Conservation (phyloP, 2,797 vertebrate genomes). For the Sebastes miniatus region DNA sequence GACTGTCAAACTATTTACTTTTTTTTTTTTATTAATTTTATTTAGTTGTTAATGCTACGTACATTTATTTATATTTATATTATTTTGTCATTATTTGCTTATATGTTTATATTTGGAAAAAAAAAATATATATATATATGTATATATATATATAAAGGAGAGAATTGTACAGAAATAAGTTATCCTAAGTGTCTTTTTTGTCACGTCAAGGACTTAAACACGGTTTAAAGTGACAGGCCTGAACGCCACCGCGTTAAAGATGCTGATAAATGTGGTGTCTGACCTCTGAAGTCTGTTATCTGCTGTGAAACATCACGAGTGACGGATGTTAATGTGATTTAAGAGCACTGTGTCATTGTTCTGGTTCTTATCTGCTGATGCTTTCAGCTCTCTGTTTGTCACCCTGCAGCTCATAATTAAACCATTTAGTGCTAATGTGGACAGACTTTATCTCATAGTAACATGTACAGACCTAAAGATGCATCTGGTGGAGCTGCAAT, state of each 20-base stretch:
- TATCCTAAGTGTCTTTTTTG: neutral
- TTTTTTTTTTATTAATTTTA: no score
- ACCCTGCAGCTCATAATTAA: slow-evolving; percentile 10
- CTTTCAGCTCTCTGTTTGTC: neutral
- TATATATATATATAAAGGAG: no score
- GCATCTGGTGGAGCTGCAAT: neutral
- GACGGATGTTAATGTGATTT: slow-evolving; percentile 1
- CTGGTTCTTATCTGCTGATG: slow-evolving; percentile 3
- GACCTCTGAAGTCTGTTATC: slow-evolving; percentile 8
- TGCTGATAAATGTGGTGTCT: neutral
- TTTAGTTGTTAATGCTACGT: neutral
- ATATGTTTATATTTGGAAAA: neutral
- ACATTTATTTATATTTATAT: neutral
- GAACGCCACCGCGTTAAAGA: neutral
- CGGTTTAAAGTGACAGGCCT: neutral
- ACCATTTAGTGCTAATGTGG: neutral
- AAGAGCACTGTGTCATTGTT: neutral
- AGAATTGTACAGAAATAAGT: neutral
- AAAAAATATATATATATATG: neutral
- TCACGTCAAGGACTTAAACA: neutral
- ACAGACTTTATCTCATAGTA: neutral
- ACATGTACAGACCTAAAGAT: neutral
- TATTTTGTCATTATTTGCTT: neutral
- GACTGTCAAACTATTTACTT: neutral
- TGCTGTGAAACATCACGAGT: slow-evolving; percentile 1